phyloP scores from a whole-genome alignment of 1,140 invertebrate genomes.

The Galleria mellonella region DNA sequence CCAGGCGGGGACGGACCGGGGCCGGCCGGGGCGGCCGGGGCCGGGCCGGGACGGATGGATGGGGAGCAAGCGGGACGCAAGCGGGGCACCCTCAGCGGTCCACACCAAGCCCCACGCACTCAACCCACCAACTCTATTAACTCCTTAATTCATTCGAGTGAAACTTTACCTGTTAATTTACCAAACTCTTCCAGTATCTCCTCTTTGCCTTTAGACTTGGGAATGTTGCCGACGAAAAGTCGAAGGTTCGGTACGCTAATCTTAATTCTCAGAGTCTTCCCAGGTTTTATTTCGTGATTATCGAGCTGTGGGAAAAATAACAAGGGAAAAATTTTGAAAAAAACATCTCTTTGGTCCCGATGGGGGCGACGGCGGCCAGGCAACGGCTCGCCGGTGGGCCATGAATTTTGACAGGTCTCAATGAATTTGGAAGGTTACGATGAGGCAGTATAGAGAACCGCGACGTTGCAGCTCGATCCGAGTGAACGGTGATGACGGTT shows the following conservation, averaged over 20 bases:
- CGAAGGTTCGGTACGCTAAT: slow-evolving; percentile 99
- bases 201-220: slow-evolving; percentile 99
- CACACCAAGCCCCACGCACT: slow-evolving; percentile 67
- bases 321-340: slow-evolving; percentile 73
- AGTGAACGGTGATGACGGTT: slow-evolving; percentile 43
- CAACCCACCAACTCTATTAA: slow-evolving; percentile 59
- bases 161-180: slow-evolving; percentile 99
- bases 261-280: slow-evolving; percentile 99
- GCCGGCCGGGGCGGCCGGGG: slow-evolving; percentile 12
- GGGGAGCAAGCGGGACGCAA: slow-evolving; percentile 42
- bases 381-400: slow-evolving; percentile 6
- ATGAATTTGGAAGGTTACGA: slow-evolving; percentile 16
- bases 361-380: slow-evolving; percentile 12
- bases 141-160: slow-evolving; percentile 77
- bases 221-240: slow-evolving; percentile 99
- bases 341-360: slow-evolving; percentile 37
- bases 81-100: slow-evolving; percentile 63
- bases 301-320: slow-evolving; percentile 92
- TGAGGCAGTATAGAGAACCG: slow-evolving; percentile 6
- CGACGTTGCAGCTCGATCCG: slow-evolving; percentile 26
- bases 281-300: slow-evolving; percentile 99
- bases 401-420: slow-evolving; percentile 3
- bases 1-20: slow-evolving; percentile 7
- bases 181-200: slow-evolving; percentile 99
- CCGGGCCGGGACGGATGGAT: slow-evolving; percentile 8